These are phyloP conservation scores for Liposcelis brunnea DNA, from an alignment of 2,888 invertebrate species.

Conservation along the genomic window DNA sequence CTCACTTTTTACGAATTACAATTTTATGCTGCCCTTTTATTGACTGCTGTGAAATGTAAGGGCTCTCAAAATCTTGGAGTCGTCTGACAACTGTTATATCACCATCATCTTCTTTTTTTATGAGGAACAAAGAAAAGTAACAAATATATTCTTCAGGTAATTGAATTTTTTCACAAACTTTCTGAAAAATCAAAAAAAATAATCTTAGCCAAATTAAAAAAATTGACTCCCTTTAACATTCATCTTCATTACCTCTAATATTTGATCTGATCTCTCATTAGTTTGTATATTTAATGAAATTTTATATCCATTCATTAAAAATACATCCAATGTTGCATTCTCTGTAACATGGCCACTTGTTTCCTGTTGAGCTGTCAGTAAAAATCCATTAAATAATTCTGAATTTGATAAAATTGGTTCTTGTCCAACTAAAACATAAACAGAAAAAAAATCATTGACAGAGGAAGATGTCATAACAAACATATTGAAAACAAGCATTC, in stretches of 20 bases:
- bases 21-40: slow-evolving; percentile 57
- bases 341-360: slow-evolving; percentile 48
- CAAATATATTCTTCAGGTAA: slow-evolving; percentile 60
- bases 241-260: slow-evolving; percentile 47
- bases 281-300: slow-evolving; percentile 63
- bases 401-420: slow-evolving; percentile 61
- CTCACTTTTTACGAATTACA: slow-evolving; percentile 69
- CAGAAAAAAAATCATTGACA: slow-evolving; percentile 6
- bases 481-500: neutral
- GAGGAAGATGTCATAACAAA: slow-evolving; percentile 3
- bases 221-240: neutral
- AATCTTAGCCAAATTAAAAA: too few relatives aligned
- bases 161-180: slow-evolving; percentile 64
- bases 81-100: slow-evolving; percentile 65
- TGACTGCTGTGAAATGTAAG: slow-evolving; percentile 77
- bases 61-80: slow-evolving; percentile 93
- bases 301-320: slow-evolving; percentile 72
- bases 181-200: slow-evolving; percentile 35
- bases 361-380: slow-evolving; percentile 83
- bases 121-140: slow-evolving; percentile 81
- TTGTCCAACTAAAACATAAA: slow-evolving; percentile 57
- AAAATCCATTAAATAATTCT: slow-evolving; percentile 67
- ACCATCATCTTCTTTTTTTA: slow-evolving; percentile 55
- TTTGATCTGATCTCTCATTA: slow-evolving; percentile 65
- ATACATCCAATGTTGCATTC: slow-evolving; percentile 62